phyloP scores from a whole-genome alignment of 37 sponge, comb jelly and placozoan species.

The Beroe forskalii region DNA sequence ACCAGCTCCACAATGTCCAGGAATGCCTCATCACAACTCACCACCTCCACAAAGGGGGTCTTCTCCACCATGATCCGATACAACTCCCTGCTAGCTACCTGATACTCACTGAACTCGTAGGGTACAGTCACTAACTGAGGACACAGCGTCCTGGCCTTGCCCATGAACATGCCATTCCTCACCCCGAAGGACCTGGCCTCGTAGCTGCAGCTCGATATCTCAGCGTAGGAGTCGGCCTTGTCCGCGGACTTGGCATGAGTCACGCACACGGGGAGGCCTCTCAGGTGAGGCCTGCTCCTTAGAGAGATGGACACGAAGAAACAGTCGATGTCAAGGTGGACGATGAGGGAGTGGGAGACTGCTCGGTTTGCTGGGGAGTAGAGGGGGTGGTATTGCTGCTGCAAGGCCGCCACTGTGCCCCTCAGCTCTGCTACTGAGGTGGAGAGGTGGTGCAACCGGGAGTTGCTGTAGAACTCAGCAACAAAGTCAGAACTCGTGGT shows the following conservation, averaged over 20 bases:
- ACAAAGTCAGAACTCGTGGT: conserved; percentile 71
- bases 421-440: conserved; percentile 85
- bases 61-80: conserved; percentile 74
- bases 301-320: conserved; percentile 88
- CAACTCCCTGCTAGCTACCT: conserved; percentile 71
- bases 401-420: conserved; percentile 69
- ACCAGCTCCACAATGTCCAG: conserved; percentile 78
- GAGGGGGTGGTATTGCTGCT: conserved; percentile 4
- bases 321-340: conserved; percentile 91
- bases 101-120: conserved; percentile 85
- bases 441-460: conserved; percentile 86
- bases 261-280: conserved; percentile 84
- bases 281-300: conserved; percentile 69
- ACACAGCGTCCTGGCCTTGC: conserved; percentile 79
- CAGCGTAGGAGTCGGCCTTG: conserved; percentile 68
- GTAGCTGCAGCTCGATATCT: conserved; percentile 89
- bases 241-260: conserved; percentile 72
- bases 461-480: conserved; percentile 80
- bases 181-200: conserved; percentile 80
- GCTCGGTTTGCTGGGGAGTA: not conserved
- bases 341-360: conserved; percentile 43
- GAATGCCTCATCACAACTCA: conserved; percentile 95
- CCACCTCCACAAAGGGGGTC: conserved; percentile 75
- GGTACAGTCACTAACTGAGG: conserved; percentile 80
- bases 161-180: conserved; percentile 86